Evolutionary conservation across 1,140 invertebrate species (phyloP).

Genomic region (Bombyx mandarina): DNA sequence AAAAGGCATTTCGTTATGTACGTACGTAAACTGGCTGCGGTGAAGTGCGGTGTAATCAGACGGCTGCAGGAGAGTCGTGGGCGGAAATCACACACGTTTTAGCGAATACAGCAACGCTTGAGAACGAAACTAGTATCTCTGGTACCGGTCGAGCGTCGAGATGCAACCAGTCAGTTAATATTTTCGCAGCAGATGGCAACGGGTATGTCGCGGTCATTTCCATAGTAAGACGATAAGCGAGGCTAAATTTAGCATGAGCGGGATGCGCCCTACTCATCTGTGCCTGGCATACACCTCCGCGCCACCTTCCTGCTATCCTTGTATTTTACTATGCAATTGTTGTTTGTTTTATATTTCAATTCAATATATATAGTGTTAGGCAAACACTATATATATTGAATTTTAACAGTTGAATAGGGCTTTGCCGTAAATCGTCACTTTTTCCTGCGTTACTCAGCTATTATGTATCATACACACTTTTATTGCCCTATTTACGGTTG

Average conservation of each 20-base stretch:
- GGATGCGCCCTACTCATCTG: slow-evolving; percentile 36
- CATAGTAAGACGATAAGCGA: slow-evolving; percentile 64
- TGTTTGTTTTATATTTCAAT: no score
- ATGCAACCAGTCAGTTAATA: slow-evolving; percentile 33
- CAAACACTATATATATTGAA: no score
- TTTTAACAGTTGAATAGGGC: no score
- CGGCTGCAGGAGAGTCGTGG: slow-evolving; percentile 12
- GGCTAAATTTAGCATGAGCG: slow-evolving; percentile 61
- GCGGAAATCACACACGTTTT: slow-evolving; percentile 46
- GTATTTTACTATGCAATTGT: not conserved
- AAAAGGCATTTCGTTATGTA: no score
- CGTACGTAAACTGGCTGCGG: no score
- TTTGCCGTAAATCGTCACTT: no score
- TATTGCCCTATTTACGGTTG: no score
- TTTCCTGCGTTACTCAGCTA: no score
- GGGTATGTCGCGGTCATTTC: slow-evolving; percentile 61
- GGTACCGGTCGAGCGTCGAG: slow-evolving; percentile 33
- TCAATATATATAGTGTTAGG: no score
- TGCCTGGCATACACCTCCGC: slow-evolving; percentile 18
- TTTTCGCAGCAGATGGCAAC: slow-evolving; percentile 54
- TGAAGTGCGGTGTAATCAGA: no score
- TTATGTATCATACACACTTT: no score
- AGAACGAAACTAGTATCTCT: slow-evolving; percentile 25
- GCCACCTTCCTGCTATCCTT: slow-evolving; percentile 11
- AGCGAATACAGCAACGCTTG: slow-evolving; percentile 21